Conservation (phyloP, 1,140 invertebrate genomes). For the Drosophila parvula region DNA sequence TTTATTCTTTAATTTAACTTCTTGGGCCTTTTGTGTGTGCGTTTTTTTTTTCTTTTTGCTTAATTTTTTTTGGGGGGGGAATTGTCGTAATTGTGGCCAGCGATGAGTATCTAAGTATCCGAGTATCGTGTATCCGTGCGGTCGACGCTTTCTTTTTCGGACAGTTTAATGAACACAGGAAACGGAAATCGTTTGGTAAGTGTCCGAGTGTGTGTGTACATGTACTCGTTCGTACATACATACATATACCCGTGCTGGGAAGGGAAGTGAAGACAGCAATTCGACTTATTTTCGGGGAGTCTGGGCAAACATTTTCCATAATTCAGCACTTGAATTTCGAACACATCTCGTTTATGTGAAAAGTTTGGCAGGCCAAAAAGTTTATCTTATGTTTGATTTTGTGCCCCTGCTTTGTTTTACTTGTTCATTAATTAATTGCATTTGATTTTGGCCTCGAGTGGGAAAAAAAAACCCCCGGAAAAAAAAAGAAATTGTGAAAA, state of each 20-base stretch:
- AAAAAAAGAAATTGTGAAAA: constrained; percentile 4
- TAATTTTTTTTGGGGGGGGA: not conserved
- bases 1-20: constrained; percentile 1
- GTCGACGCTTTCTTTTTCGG: constrained; percentile 70
- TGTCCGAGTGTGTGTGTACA: constrained; percentile 17
- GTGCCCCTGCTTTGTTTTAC: constrained; percentile 20
- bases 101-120: constrained; percentile 37
- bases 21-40: not conserved
- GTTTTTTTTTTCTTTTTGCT: not conserved
- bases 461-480: constrained; percentile 10
- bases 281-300: constrained; percentile 1
- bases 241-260: not conserved
- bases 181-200: constrained; percentile 72
- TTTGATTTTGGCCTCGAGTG: constrained; percentile 49
- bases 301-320: constrained; percentile 40
- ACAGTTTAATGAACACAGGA: constrained; percentile 76
- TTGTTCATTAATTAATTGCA: constrained; percentile 66
- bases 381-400: constrained; percentile 39
- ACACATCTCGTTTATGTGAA: constrained; percentile 40
- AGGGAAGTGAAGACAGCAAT: not conserved
- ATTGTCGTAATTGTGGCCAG: constrained; percentile 39
- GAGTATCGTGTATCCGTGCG: constrained; percentile 36
- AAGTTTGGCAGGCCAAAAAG: constrained; percentile 10
- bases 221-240: not conserved
- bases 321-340: constrained; percentile 18